Conservation (phyloP, 2,888 invertebrate genomes). For the Neoscelio sp. region DNA sequence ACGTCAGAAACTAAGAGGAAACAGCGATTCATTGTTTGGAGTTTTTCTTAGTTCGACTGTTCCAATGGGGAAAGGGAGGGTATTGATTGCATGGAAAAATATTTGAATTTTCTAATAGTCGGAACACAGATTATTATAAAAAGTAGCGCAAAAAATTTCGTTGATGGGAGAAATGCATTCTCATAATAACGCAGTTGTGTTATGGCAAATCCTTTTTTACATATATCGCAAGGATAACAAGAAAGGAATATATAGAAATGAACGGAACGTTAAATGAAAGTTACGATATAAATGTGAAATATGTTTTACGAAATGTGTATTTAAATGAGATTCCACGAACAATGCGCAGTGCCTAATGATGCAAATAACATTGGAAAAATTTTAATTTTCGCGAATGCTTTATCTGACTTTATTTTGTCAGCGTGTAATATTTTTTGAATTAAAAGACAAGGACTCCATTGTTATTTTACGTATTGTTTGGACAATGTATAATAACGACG, state of each 20-base stretch:
- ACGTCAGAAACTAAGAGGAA: conserved; percentile 1
- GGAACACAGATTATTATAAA: conserved; percentile 36
- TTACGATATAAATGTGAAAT: conserved; percentile 15
- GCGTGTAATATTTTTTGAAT: conserved; percentile 9
- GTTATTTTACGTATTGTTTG: background rate
- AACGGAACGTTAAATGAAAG: conserved; percentile 35
- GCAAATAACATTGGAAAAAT: conserved; percentile 15
- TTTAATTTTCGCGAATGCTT: conserved; percentile 18
- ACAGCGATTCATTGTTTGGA: conserved; percentile 30
- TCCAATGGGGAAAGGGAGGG: background rate
- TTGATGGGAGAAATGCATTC: conserved; percentile 27
- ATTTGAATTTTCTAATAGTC: conserved; percentile 40
- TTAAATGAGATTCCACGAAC: conserved; percentile 24
- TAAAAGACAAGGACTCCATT: background rate
- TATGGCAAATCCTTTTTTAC: conserved; percentile 7
- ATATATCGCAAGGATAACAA: background rate
- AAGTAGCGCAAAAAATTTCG: conserved; percentile 14
- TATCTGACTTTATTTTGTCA: too few relatives aligned
- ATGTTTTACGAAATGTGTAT: conserved; percentile 27
- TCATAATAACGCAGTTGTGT: conserved; percentile 18
- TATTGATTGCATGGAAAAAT: conserved; percentile 35
- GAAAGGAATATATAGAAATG: conserved; percentile 21
- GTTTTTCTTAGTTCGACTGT: conserved; percentile 29
- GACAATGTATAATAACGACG: background rate
- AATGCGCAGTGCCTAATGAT: conserved; percentile 30